Evolutionary conservation across 2,113 vertebrate genomes (phyloP).

Genomic region (Silurus meridionalis): DNA sequence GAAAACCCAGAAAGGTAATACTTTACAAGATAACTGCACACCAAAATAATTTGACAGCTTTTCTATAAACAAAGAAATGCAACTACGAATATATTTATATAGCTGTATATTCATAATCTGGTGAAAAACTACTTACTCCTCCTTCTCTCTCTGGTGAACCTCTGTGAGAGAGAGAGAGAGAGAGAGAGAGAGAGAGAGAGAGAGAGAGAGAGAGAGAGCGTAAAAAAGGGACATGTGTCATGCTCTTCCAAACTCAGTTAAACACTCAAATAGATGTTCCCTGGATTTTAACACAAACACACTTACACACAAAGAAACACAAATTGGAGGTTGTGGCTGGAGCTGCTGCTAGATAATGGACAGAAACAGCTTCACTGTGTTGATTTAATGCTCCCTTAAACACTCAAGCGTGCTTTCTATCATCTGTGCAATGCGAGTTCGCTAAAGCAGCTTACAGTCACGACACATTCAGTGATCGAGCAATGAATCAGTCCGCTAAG

Average conservation of each 20-base stretch:
- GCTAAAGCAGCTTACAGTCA: constrained; percentile 21
- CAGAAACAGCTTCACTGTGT: not conserved
- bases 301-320: constrained; percentile 3
- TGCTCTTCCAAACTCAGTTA: not conserved
- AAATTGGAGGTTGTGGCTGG: not conserved
- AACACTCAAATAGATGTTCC: constrained; percentile 23
- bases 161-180: constrained; percentile 65
- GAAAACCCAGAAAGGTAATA: not conserved
- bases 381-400: not conserved
- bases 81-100: not conserved
- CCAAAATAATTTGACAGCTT: not conserved
- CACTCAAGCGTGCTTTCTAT: not conserved
- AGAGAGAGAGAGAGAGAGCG: constrained; percentile 18
- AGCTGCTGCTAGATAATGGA: not conserved
- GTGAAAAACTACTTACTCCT: constrained; percentile 83
- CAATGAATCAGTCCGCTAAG: not conserved
- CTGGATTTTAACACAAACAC: not conserved
- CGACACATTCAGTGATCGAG: not conserved
- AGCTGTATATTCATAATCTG: not conserved
- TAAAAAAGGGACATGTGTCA: not conserved
- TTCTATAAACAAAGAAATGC: not conserved
- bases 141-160: constrained; percentile 95
- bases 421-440: not conserved
- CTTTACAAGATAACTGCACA: not conserved
- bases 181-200: constrained; percentile 14